Conservation (phyloP, 2,888 invertebrate species). For the Muschampia plurimacula region DNA sequence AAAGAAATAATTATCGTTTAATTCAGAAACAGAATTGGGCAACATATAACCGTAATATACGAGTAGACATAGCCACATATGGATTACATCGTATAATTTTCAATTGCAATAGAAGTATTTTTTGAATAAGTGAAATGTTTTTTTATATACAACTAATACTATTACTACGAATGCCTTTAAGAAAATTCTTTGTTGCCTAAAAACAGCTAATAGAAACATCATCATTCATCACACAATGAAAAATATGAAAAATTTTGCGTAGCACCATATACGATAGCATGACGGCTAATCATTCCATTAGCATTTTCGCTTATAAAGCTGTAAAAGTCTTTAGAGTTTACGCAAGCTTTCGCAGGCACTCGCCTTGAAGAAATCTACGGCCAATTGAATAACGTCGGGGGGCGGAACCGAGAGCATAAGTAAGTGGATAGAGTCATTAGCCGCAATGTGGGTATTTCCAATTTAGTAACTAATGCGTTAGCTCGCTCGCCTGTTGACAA, state of each 20-base stretch:
- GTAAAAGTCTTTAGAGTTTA: neutral
- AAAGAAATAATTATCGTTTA: too few relatives aligned
- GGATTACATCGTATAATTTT: too few relatives aligned
- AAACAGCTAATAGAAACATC: neutral
- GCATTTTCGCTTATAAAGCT: neutral
- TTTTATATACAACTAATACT: too few relatives aligned
- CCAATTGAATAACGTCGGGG: slow-evolving; percentile 23
- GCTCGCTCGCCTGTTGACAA: slow-evolving; percentile 24
- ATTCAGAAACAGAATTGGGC: too few relatives aligned
- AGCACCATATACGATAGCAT: neutral
- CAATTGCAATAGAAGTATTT: too few relatives aligned
- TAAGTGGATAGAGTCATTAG: slow-evolving; percentile 55
- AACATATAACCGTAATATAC: too few relatives aligned
- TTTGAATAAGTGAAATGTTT: too few relatives aligned
- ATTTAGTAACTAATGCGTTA: slow-evolving; percentile 43
- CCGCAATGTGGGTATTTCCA: slow-evolving; percentile 49
- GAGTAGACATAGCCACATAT: too few relatives aligned
- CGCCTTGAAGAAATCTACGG: slow-evolving; percentile 28
- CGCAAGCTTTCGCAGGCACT: neutral
- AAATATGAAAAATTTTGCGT: too few relatives aligned
- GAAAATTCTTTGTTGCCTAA: neutral
- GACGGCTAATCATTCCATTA: neutral
- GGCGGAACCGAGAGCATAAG: slow-evolving; percentile 37
- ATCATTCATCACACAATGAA: neutral
- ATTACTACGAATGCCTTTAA: neutral